Conservation (phyloP, 2,113 vertebrate species). For the Sphaerodactylus townsendi region DNA sequence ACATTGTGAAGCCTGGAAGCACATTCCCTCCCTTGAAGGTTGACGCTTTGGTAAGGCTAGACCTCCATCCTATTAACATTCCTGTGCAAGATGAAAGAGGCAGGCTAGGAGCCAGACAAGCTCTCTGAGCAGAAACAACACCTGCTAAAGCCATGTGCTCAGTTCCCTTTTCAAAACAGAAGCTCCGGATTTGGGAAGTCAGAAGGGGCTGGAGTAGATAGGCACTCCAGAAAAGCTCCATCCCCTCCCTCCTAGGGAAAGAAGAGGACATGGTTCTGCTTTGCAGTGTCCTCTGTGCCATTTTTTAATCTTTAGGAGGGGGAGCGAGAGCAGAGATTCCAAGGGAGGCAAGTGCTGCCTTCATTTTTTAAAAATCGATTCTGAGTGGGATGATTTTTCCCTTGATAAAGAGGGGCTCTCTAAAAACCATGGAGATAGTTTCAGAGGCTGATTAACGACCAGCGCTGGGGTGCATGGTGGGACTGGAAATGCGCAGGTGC, state of each 20-base stretch:
- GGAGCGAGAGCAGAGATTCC: not conserved
- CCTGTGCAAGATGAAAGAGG: conserved; percentile 10
- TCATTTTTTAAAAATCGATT: not conserved
- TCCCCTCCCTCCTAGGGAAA: not conserved
- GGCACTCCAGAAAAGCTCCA: not conserved
- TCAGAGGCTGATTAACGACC: no score
- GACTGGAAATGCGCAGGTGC: no score
- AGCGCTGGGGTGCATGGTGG: no score
- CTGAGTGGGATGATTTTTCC: not conserved
- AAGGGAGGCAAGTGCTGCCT: not conserved
- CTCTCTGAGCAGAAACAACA: not conserved
- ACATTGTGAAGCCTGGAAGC: not conserved
- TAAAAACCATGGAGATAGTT: not conserved
- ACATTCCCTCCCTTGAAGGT: conserved; percentile 1
- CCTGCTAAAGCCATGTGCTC: conserved; percentile 20
- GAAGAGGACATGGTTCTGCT: not conserved
- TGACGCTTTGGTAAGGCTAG: conserved; percentile 11
- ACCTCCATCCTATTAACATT: conserved; percentile 34
- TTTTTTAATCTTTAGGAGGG: not conserved
- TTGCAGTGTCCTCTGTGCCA: not conserved
- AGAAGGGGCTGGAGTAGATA: not conserved
- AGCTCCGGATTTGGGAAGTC: not conserved
- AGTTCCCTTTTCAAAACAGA: conserved; percentile 5
- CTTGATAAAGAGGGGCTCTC: not conserved
- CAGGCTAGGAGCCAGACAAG: not conserved